Evolutionary conservation across 2,888 invertebrate genomes (phyloP), one percentile per base, ranked within the genome.

Genomic region (Orchestes rusci): DNA sequence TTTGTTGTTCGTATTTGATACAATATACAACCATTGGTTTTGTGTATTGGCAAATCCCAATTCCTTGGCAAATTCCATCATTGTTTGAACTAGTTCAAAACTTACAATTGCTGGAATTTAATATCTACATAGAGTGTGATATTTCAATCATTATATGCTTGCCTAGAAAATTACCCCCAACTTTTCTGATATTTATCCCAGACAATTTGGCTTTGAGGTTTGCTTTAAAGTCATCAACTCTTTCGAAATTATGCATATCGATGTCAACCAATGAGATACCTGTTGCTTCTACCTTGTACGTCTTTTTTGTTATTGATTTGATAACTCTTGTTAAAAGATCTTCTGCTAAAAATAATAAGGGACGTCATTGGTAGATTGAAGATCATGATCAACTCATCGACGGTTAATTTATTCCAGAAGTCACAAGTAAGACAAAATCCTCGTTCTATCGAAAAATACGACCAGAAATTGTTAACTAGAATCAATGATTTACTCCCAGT

Each of bases 11-110:
- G 76, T 77, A 44, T 84, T 81, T 0, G 82, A 73, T 38, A 88
- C 70, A 27, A 88, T 71, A 61, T 84, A 89, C n/a, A 90, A 63
- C 89, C 90, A 90, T 60, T 89, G 87, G 50, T 80, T 84, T 55
- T 71, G 73, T 0, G 84, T 80, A 57, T 81, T 75, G 0, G 83
- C 78, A 73, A 90, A 75, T 27, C 72, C 69, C 37, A 82, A 65
- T 0, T 74, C 70, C 32, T 82, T 78, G 0, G 84, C 84, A 2
- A 77, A 75, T 58, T 83, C 81, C 59, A 84, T 77, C 52, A 87
- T 73, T 1, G 75, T 74, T 10, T 76, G 72, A 60, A 81, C 74
- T 35, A 77, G 71, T 16, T 79, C 76, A 12, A 72, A 68, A 3
- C 73, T 74, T n/a, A 79, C 77, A 47, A 83, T 74, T 3, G 77